Evolutionary conservation across 2,797 vertebrate genomes (phyloP).

Genomic region (Prunella strophiata): DNA sequence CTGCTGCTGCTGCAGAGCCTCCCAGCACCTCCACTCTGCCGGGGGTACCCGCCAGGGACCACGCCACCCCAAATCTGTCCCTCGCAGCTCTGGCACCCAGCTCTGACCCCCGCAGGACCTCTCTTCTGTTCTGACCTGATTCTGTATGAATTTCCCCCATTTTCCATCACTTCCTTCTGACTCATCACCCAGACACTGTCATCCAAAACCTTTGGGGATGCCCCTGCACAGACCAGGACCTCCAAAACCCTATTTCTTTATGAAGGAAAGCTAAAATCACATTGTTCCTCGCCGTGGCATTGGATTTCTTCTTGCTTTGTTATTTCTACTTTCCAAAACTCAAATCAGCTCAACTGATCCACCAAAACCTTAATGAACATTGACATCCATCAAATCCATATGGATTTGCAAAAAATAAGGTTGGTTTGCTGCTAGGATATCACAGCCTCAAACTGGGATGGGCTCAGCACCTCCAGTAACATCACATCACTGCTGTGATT

Average conservation of each 20-base stretch:
- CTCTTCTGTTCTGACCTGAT: background rate
- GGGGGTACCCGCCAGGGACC: background rate
- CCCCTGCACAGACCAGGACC: fast-evolving
- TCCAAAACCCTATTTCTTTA: background rate
- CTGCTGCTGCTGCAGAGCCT: background rate
- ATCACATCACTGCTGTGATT: background rate
- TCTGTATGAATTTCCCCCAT: background rate
- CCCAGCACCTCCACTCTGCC: background rate
- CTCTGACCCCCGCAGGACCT: background rate
- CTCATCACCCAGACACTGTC: background rate
- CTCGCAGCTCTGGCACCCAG: background rate
- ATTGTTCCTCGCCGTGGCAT: fast-evolving
- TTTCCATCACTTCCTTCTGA: background rate
- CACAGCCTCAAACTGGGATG: background rate
- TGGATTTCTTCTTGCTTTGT: background rate
- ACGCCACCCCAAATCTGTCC: background rate
- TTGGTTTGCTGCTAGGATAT: background rate
- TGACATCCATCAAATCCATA: background rate
- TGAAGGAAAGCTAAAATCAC: background rate
- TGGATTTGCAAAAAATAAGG: background rate
- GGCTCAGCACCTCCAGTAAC: background rate
- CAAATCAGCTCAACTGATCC: background rate
- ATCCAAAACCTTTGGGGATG: background rate
- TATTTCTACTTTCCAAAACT: background rate
- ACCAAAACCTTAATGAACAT: background rate